Base-by-base conservation (phyloP, 2,113 vertebrate genomes). In the Ophiodon elongatus region DNA sequence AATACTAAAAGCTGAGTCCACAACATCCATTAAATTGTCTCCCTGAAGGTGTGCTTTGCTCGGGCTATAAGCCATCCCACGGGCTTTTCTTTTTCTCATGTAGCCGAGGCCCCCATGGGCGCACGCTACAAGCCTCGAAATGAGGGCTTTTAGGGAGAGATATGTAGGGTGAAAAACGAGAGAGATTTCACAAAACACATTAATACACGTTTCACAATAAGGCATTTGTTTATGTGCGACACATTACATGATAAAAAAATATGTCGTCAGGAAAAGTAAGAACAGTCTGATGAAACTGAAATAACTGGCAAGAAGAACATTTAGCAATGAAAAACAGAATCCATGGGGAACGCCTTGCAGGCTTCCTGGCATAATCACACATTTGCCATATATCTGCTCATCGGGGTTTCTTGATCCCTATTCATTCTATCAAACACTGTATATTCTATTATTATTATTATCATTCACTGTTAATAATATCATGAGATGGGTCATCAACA, bases 1-100 rank as follows among this genome's bases (percentile, higher is more conserved):
- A 95, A 96, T 95, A 95, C 94, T 95, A 94, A 95, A 95, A 95
- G 95, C 95, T 90, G 93, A 95, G 93, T 93, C 94, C 92, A 93
- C 93, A 94, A 93, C 92, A 87, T 93, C 94, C 94, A 95, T 95
- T 95, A 95, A 92, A 94, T 91, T 86, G 80, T 88, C 88, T 89
- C 89, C 83, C 89, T 83, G 79, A 91, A 94, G 90, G 89, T 90
- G 85, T 91, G 92, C 89, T 88, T 85, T 63, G 77, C 84, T 86
- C 25, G 19, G 79, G 35, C 80, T 84, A 79, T 93, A 91, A 91
- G 79, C 82, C 77, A 72, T 79, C 89, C 89, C 89, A n/a, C 1
- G 75, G 93, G 88, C 54, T 76, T 79, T 69, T 75, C 43, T 84
- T 56, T 77, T 29, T 83, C 78, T 87, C 74, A 50, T 78, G 88